Percentiles rank a stretch among this genome's conserved stretches.
phyloP scores from a whole-genome alignment of 1,140 invertebrate genomes.

The Homalodisca vitripennis region DNA sequence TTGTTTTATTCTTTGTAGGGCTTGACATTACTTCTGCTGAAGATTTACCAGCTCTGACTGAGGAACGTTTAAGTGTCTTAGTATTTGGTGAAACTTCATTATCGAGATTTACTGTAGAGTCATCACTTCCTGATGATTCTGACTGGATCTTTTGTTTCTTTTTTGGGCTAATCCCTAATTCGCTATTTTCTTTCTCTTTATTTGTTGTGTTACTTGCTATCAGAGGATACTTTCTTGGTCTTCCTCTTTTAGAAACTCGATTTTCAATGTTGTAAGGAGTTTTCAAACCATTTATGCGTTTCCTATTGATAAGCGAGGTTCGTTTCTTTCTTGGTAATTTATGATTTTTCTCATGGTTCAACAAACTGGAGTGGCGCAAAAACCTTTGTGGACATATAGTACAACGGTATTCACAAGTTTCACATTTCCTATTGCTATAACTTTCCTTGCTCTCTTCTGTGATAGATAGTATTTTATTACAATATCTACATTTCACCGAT shows the following conservation, averaged over 20 bases:
- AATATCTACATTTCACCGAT: neutral
- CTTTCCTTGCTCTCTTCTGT: neutral
- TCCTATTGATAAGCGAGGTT: neutral
- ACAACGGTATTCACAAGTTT: conserved; percentile 8
- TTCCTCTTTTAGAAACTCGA: neutral
- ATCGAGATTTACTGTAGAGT: neutral
- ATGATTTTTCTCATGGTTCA: conserved; percentile 3
- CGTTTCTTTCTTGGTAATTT: neutral
- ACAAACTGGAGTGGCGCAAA: neutral
- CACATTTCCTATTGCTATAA: neutral
- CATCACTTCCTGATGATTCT: no score
- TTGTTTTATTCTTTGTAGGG: neutral
- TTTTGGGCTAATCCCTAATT: neutral
- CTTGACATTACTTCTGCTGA: neutral
- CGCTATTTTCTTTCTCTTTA: neutral
- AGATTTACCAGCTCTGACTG: neutral
- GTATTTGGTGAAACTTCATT: neutral
- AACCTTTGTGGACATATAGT: neutral
- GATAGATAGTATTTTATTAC: neutral
- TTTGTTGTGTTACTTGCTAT: neutral
- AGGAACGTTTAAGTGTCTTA: neutral
- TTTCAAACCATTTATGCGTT: neutral
- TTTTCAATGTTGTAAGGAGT: neutral
- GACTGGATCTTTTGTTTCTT: neutral
- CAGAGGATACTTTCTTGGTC: neutral